phyloP scores from a whole-genome alignment of 53 echinoderm and acorn worm species.

The Apostichopus leukothele region DNA sequence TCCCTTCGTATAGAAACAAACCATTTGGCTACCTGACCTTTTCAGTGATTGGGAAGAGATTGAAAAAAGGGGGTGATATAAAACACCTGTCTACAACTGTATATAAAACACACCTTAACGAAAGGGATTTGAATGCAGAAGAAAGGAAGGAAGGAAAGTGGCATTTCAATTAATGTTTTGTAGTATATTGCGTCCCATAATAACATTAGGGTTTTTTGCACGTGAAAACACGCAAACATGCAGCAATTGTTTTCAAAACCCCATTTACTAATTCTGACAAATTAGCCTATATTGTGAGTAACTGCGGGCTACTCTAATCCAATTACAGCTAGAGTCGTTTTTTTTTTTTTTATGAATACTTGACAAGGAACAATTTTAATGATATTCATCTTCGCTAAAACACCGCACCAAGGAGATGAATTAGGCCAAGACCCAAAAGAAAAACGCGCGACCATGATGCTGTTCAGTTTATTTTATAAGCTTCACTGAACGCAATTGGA shows the following conservation, averaged over 20 bases:
- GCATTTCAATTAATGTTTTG: background rate
- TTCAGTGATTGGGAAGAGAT: no score
- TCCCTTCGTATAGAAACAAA: no score
- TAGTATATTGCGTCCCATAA: background rate
- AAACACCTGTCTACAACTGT: no score
- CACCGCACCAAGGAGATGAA: background rate
- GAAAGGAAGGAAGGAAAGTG: no score
- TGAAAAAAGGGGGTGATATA: no score
- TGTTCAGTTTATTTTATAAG: background rate
- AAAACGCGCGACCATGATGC: background rate
- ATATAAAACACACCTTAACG: no score
- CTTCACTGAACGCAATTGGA: background rate
- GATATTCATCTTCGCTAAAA: background rate
- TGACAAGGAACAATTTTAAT: slow-evolving; percentile 19
- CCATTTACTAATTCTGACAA: background rate
- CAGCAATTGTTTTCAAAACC: background rate
- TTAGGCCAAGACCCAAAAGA: background rate
- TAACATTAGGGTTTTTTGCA: background rate
- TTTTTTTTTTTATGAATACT: background rate
- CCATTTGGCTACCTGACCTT: no score
- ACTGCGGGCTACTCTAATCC: slow-evolving; percentile 3
- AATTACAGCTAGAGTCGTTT: background rate
- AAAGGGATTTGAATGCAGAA: no score
- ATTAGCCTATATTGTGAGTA: slow-evolving; percentile 25
- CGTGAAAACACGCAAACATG: background rate